Percentiles rank a stretch among this genome's conserved stretches.
Evolutionary conservation across 2,888 invertebrate species (phyloP).

Genomic region (Nomada goodeniana): DNA sequence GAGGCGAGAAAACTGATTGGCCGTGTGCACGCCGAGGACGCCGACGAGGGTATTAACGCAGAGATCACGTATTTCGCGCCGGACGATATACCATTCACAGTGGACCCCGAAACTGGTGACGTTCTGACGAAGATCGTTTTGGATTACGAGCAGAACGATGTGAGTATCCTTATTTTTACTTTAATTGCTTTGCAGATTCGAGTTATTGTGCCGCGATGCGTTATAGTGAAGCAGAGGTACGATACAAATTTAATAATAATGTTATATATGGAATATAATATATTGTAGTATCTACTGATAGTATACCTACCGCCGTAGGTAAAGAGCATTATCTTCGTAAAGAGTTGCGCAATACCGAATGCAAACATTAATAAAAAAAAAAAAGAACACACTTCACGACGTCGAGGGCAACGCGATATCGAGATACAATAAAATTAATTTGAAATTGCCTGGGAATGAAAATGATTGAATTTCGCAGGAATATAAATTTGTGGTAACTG

Average conservation of each 20-base stretch:
- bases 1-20: slow-evolving; percentile 87
- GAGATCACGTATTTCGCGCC: slow-evolving; percentile 92
- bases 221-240: too few species aligned
- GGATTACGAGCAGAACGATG: slow-evolving; percentile 93
- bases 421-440: not conserved
- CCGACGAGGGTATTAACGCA: slow-evolving; percentile 94
- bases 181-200: not conserved
- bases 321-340: too few species aligned
- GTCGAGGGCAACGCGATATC: too few species aligned
- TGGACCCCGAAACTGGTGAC: slow-evolving; percentile 92
- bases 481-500: slow-evolving; percentile 94
- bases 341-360: too few species aligned
- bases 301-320: too few species aligned
- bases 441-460: not conserved
- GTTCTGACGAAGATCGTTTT: slow-evolving; percentile 90
- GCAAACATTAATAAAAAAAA: too few species aligned
- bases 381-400: too few species aligned
- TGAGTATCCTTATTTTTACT: slow-evolving; percentile 78
- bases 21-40: slow-evolving; percentile 93
- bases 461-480: slow-evolving; percentile 84
- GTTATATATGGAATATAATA: too few species aligned
- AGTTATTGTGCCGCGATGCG: too few species aligned
- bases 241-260: too few species aligned
- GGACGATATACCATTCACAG: slow-evolving; percentile 90
- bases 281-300: too few species aligned